Evolutionary conservation across 2,797 vertebrate species (phyloP).

Genomic region (Todus mexicanus): DNA sequence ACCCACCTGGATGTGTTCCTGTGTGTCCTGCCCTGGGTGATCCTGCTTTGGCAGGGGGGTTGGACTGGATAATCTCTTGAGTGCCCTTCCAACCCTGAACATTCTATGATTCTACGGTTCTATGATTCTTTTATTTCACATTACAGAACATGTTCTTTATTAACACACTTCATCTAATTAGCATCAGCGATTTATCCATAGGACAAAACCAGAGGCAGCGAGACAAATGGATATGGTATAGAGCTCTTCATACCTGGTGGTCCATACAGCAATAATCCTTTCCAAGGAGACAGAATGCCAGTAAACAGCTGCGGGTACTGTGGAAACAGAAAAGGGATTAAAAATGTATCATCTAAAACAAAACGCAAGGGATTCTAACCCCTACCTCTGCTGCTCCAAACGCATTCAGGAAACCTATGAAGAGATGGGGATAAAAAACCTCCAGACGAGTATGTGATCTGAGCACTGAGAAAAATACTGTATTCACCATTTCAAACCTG

Average conservation of each 20-base stretch:
- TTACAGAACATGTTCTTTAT: not conserved
- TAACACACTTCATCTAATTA: not conserved
- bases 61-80: too few species aligned
- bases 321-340: not conserved
- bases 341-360: not conserved
- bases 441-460: not conserved
- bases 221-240: not conserved
- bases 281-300: conserved; percentile 95
- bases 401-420: not conserved
- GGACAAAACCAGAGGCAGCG: not conserved
- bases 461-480: not conserved
- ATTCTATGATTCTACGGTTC: too few species aligned
- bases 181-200: not conserved
- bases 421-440: not conserved
- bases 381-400: not conserved
- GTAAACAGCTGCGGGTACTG: conserved; percentile 95
- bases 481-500: not conserved
- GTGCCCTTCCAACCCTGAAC: too few species aligned
- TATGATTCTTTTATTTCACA: not conserved
- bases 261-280: conserved; percentile 91
- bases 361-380: not conserved
- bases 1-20: too few species aligned
- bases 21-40: too few species aligned
- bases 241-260: conserved; percentile 82
- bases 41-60: too few species aligned